A percentile compares a stretch with the other conserved stretches of the same genome.
These are phyloP conservation scores for Procavia capensis DNA, from an alignment of 2,113 vertebrate species.

Conservation along the genomic window DNA sequence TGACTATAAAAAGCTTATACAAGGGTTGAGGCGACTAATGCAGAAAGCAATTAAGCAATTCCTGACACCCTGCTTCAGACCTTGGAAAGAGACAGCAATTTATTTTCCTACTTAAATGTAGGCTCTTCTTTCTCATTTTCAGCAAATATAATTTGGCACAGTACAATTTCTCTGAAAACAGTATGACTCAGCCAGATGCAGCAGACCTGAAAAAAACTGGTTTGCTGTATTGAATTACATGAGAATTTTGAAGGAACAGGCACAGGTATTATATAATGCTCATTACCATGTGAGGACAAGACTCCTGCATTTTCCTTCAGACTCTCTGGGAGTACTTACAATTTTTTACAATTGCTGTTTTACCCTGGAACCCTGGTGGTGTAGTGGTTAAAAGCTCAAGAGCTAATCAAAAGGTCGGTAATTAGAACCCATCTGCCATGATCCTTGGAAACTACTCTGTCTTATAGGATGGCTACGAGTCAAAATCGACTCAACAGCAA, in stretches of 20 bases:
- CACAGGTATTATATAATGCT: constrained; percentile 23
- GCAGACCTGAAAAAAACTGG: constrained; percentile 44
- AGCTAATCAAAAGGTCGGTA: too few relatives aligned
- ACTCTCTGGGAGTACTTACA: not conserved
- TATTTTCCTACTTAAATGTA: constrained; percentile 53
- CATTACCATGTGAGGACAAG: not conserved
- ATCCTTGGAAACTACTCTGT: too few relatives aligned
- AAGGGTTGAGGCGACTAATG: not conserved
- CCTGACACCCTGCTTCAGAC: constrained; percentile 46
- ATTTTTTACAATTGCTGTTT: not conserved
- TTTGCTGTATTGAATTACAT: constrained; percentile 45
- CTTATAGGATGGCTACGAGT: too few relatives aligned
- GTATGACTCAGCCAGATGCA: constrained; percentile 57
- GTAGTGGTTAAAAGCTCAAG: too few relatives aligned
- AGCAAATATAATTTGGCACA: constrained; percentile 37
- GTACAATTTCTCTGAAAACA: constrained; percentile 57
- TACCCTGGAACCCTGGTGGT: too few relatives aligned
- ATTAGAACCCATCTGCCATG: too few relatives aligned
- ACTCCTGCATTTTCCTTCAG: constrained; percentile 41
- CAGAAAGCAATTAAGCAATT: constrained; percentile 63
- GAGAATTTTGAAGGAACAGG: constrained; percentile 14
- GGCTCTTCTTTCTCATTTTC: constrained; percentile 59
- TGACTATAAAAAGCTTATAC: constrained; percentile 60
- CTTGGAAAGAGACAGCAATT: constrained; percentile 53
- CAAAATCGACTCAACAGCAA: too few relatives aligned